Evolutionary conservation across 2,888 invertebrate genomes (phyloP).

Genomic region (Dasypolia templi): DNA sequence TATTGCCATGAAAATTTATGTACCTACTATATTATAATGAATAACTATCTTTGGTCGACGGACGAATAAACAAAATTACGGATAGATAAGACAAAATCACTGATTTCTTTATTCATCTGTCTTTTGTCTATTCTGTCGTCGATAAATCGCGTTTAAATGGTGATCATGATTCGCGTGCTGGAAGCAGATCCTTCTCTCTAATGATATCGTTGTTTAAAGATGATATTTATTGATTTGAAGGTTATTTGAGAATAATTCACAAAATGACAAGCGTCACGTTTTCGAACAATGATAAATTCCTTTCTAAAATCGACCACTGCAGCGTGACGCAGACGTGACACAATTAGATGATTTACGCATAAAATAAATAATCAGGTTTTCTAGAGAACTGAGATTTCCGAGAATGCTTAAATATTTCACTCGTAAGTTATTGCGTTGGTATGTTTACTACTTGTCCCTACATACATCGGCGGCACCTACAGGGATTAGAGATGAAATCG

Average conservation of each 20-base stretch:
- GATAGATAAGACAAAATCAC: too few species aligned
- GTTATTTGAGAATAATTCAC: too few species aligned
- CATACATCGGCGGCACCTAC: not conserved
- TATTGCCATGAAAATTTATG: not conserved
- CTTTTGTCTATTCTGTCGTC: too few species aligned
- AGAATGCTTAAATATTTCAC: constrained; percentile 7
- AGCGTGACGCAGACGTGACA: not conserved
- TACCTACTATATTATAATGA: not conserved
- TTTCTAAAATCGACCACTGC: not conserved
- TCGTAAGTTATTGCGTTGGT: not conserved
- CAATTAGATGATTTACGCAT: constrained; percentile 4
- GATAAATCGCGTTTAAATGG: too few species aligned
- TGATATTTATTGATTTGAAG: too few species aligned
- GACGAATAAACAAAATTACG: too few species aligned
- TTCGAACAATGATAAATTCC: not conserved
- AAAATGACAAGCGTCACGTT: not conserved
- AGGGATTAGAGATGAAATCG: constrained; percentile 44
- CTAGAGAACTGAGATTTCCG: constrained; percentile 3
- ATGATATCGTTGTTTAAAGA: too few species aligned
- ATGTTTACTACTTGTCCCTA: not conserved
- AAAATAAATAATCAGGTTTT: not conserved
- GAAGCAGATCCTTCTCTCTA: too few species aligned
- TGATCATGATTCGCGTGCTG: too few species aligned
- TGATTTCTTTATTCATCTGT: too few species aligned
- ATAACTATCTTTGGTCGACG: too few species aligned